These are phyloP conservation scores for Cassiopea andromeda DNA, from an alignment of 30 jellyfish, hydroid and myxozoan genomes.

Conservation along the genomic window DNA sequence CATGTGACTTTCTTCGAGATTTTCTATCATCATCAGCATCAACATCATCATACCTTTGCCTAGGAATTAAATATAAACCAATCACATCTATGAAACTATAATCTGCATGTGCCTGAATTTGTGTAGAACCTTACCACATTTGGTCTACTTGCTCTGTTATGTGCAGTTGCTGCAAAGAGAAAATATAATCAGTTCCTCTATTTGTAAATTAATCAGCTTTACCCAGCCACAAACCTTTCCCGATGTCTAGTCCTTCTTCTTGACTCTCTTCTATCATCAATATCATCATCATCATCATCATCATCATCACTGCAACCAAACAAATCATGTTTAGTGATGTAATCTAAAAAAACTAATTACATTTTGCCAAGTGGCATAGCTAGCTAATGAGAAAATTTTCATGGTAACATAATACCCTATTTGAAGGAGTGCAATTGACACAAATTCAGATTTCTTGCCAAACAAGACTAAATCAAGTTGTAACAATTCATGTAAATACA, in stretches of 20 bases:
- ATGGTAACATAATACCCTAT: too few species aligned
- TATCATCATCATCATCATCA: too few species aligned
- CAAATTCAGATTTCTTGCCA: too few species aligned
- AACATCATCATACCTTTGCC: slow-evolving; percentile 16
- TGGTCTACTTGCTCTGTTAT: too few species aligned
- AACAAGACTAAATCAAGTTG: too few species aligned
- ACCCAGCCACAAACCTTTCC: slow-evolving; percentile 52
- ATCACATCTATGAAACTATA: neutral
- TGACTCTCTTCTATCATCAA: slow-evolving; percentile 16
- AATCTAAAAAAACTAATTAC: too few species aligned
- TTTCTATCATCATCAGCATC: slow-evolving; percentile 2
- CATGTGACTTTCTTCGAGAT: neutral
- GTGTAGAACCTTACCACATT: too few species aligned
- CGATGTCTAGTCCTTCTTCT: slow-evolving; percentile 45
- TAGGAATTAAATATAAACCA: neutral
- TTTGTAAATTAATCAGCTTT: neutral
- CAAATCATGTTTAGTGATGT: neutral
- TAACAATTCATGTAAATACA: too few species aligned
- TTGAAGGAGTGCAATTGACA: too few species aligned
- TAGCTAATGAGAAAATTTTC: too few species aligned
- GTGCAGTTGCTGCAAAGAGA: slow-evolving; percentile 20
- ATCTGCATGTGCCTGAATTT: too few species aligned
- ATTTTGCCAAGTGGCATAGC: too few species aligned
- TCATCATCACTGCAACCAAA: slow-evolving; percentile 31
- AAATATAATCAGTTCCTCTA: slow-evolving; percentile 12